phyloP scores from a whole-genome alignment of 2,113 vertebrate species.

The Pterocles burchelli region DNA sequence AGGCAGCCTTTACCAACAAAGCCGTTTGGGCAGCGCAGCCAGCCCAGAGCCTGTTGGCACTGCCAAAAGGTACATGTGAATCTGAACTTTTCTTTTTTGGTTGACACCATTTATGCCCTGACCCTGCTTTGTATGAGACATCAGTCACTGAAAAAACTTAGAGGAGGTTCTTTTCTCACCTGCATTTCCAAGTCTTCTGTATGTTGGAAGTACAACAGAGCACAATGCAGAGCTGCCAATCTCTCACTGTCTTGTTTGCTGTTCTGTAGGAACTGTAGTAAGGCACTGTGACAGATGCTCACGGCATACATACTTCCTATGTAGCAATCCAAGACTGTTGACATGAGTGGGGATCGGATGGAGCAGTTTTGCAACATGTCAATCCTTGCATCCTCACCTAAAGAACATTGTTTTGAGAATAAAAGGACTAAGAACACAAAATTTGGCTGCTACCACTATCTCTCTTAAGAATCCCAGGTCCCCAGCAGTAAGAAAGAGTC shows the following conservation, averaged over 20 bases:
- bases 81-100: background rate
- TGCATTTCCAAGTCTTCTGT: slow-evolving; percentile 62
- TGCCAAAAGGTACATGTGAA: background rate
- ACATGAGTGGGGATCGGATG: slow-evolving; percentile 52
- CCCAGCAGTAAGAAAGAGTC: background rate
- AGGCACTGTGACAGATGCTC: slow-evolving; percentile 66
- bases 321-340: slow-evolving; percentile 75
- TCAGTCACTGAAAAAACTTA: background rate
- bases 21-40: background rate
- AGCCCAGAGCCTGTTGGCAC: background rate
- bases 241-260: slow-evolving; percentile 77
- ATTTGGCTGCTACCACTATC: background rate
- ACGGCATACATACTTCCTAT: slow-evolving; percentile 75
- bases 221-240: slow-evolving; percentile 87
- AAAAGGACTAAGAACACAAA: background rate
- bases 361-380: slow-evolving; percentile 23
- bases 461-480: background rate
- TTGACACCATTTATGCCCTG: background rate
- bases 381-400: slow-evolving; percentile 72
- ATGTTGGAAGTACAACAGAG: slow-evolving; percentile 74
- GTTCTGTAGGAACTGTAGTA: slow-evolving; percentile 78
- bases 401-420: background rate
- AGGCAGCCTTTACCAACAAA: background rate
- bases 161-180: slow-evolving; percentile 46
- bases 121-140: background rate